Evolutionary conservation across 53 echinoderm and acorn worm genomes (phyloP), one percentile per base, ranked within the genome.

Genomic region (Crossaster papposus): DNA sequence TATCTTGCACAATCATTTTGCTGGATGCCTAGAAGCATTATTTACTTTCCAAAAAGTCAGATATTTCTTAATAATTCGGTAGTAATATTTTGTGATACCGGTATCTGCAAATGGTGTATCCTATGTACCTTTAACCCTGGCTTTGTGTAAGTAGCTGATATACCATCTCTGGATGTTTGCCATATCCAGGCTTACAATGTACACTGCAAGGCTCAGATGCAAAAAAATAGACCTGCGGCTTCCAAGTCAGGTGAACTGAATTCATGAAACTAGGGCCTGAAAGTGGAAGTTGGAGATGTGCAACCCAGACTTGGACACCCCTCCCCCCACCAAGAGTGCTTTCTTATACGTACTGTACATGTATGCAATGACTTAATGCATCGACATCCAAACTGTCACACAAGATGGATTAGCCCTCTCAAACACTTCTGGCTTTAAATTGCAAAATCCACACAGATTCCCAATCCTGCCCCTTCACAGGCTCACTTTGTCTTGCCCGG

Each of bases 401-500:
- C 53, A 73, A 52, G 72, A 33, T 70, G 54, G 72, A 31, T 31
- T 50, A 52, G 72, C 52, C 54, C 85, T 55, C 85, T 85, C 85
- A 51, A 53, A 73, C 72, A 51, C 52, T 85, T 72, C 53, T 72
- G 30, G 51, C 54, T 72, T 85, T 85, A 73, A 73, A 85, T 85
- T 85, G 85, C 85, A 85, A 73, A 84, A 85, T 85, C 85, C 72
- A 85, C 85, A 85, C 28, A 72, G 18, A 73, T 54, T 85, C 33
- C n/a, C 14, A 54, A 72, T 68, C 6, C 53, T 50, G 28, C 85
- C 85, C 38, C 51, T 65, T 68, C 83, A 83, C 73, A 85, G 72
- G 68, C 82, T 65, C 64, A 82, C 82, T 82, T 38, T 65, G 65
- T 70, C 64, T 36, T 68, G 51, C 72, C 52, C 31, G 54, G 53